Base-by-base conservation (phyloP, 1,140 invertebrate genomes). In the Drosophila baimaii region DNA sequence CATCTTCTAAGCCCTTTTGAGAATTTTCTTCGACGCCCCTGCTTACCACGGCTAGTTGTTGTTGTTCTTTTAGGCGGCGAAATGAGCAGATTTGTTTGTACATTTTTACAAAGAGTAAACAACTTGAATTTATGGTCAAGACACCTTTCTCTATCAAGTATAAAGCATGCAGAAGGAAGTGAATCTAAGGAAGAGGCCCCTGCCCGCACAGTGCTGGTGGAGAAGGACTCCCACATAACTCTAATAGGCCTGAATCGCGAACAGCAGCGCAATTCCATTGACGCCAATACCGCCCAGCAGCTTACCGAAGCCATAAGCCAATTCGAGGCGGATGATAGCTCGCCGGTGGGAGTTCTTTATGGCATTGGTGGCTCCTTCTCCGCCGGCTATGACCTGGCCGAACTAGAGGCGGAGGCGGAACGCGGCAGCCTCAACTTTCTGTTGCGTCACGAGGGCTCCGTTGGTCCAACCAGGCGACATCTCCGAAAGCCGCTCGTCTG, bases 361-460 rank as follows among this genome's bases (percentile, higher is more conserved):
- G 98, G 98, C 23, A 94, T 95, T 86, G 97, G 97, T 29, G 97
- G 97, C 9, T 96, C 95, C 72, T 98, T 99, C 92, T 98, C 96
- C 92, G 95, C 97, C 27, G 98, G 98, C 6, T 97, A 95, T 92
- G 97, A 98, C 93, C 94, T 96, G 27, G 93, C 95, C 69, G 95
- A 96, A 79, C 92, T 96, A 49, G 76, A 78, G 23, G 66, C 73
- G 21, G 76, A 91, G 47, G 70, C 76, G 2, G 39, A 75, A 21
- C 77, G 70, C 4, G 80, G 90, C n/a, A 91, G 77, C 39, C 57
- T 89, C 0, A 73, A 91, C 25, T 86, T 90, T 70, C 70, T 91
- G 35, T 62, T 82, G 49, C 81, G 75, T 66, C 75, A 68, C 23
- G 90, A 91, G 68, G 90, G 92, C 2, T 92, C 84, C 8, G 75